Base-by-base conservation (phyloP, 35 echinoderm and acorn worm species). In the Stichopus chloronotus region DNA sequence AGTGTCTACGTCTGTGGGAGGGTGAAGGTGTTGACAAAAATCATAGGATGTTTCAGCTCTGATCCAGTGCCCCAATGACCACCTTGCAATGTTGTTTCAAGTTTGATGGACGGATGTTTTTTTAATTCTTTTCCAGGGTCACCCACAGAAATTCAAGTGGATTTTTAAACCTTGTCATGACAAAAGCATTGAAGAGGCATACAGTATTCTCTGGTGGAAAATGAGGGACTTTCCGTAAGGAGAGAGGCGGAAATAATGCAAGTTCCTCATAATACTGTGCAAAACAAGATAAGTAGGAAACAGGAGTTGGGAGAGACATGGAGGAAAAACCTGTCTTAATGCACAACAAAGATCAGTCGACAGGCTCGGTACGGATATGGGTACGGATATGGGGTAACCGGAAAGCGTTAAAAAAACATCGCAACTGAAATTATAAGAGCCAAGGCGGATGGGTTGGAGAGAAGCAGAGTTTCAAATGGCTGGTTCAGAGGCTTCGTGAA, bases 231-330 rank as follows among this genome's bases (percentile, higher is more conserved):
- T 0, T 87, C 84, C 6, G 59, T 87, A 6, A 59, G 56, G 0
- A 87, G 23, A 17, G 84, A 54, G 8, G 56, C 84, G 60, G 84
- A 87, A 65, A 16, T 0, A 59, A 61, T 56, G 0, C 4, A 20
- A 7, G 84, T 87, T 11, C 84, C 84, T 7, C 60, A 22, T 12
- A 87, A 6, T 17, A 87, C 84, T 20, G 0, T 87, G 2, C 84
- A 87, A 8, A 22, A 65, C 10, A 87, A 87, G n/a, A 87, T 87
- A 63, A 87, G 57, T 87, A 56, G 84, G 11, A 87, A 43, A 17
- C 53, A 23, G 8, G 14, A 59, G 13, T 10, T 63, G 7, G 82
- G 82, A n/a, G 9, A 0, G 5, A 85, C 0, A 85, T 85, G 82
- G 82, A 30, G 82, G 2, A n/a, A 9, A 3, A 7, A 61, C 52